Evolutionary conservation across 2,113 vertebrate species (phyloP).

Genomic region (Rhegmatorhina hoffmannsi): DNA sequence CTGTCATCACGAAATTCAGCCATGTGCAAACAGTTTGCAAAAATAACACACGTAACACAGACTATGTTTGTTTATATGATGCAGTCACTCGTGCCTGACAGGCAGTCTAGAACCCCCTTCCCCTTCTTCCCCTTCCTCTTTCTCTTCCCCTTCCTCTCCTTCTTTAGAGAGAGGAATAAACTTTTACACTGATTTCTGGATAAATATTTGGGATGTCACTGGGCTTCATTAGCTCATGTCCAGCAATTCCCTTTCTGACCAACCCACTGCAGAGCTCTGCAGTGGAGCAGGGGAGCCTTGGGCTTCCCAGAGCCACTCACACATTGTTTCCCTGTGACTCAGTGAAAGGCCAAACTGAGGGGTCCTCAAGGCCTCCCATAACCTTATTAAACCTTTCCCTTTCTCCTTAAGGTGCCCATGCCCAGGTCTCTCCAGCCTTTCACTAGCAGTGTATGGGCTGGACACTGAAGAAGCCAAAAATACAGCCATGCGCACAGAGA

Average conservation of each 20-base stretch:
- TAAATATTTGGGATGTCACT: neutral
- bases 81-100: neutral
- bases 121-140: neutral
- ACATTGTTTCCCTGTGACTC: neutral
- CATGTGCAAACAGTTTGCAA: conserved; percentile 42
- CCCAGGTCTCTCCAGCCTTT: neutral
- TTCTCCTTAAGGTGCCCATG: neutral
- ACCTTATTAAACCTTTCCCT: conserved; percentile 21
- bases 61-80: neutral
- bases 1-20: conserved; percentile 16
- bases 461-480: neutral
- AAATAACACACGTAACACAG: conserved; percentile 33
- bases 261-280: neutral
- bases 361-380: neutral
- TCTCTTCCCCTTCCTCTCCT: neutral
- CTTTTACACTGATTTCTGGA: neutral
- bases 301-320: neutral
- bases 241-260: neutral
- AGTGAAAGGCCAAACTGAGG: neutral
- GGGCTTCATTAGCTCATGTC: neutral
- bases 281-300: neutral
- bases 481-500: accelerated
- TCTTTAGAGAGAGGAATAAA: neutral
- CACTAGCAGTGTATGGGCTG: neutral
- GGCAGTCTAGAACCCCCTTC: neutral